Base-by-base conservation (phyloP, 64 coral and sea anemone genomes). In the Platygyra sinensis region DNA sequence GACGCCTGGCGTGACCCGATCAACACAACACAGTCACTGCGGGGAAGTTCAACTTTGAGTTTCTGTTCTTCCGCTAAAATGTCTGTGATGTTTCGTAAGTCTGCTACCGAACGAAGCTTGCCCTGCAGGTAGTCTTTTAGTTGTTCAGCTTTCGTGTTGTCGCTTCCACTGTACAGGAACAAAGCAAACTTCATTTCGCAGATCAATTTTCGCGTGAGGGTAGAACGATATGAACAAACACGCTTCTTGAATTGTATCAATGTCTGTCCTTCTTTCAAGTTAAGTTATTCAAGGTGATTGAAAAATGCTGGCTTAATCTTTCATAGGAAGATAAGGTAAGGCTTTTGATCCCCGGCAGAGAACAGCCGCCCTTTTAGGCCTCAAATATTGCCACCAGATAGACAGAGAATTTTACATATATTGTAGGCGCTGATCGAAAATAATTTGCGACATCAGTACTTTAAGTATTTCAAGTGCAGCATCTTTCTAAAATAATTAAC, bases 81-180 rank as follows among this genome's bases (percentile, higher is more conserved):
- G 2, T 85, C 90, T 17, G 38, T 64, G 52, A 86, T 67, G 12
- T 60, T 92, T 27, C n/a, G 67, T 15, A 92, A 18, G 50, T 92
- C 62, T 52, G 60, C 80, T 19, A 59, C 67, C 1, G 72, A 49
- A n/a, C 90, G 51, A 25, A 92, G 72, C 59, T 67, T 86, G 25
- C 32, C 33, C 67, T 92, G 90, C 64, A 92, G 42, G 52, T 61
- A 46, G 25, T 92, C 90, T 52, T 28, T 86, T 12, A 92, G 72
- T 42, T 76, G 73, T 83, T 92, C 83, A 72, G 80, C 83, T 52
- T 92, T 83, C 10, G 73, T 74, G 16, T 42, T 72, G 73, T 92
- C 90, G 67, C 80, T 86, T 52, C 36, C 36, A 20, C 57, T 72
- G 46, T 86, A 92, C 7, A 92, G 73, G 19, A 92, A 60, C 57